A percentile compares a stretch with the other conserved stretches of the same genome.
These are phyloP conservation scores for Panurus biarmicus DNA, from an alignment of 2,113 vertebrate genomes.

Conservation along the genomic window DNA sequence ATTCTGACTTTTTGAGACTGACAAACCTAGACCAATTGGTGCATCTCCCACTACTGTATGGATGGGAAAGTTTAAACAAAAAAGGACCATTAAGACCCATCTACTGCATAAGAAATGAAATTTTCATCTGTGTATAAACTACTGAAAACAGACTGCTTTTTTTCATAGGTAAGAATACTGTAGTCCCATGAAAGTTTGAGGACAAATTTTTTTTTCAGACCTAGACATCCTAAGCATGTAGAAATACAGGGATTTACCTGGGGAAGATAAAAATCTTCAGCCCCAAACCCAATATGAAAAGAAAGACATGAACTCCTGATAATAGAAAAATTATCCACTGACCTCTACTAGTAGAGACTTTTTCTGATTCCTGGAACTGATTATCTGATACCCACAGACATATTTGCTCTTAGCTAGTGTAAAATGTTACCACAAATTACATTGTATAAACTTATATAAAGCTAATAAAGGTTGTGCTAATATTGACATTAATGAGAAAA, in stretches of 20 bases:
- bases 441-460: background rate
- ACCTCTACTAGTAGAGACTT: background rate
- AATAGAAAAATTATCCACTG: background rate
- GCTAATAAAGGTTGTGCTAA: background rate
- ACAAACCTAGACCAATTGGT: background rate
- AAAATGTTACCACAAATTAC: background rate
- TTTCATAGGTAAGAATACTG: background rate
- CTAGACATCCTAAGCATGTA: background rate
- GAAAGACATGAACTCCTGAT: background rate
- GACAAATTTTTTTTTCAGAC: background rate
- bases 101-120: background rate
- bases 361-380: background rate
- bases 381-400: background rate
- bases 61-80: background rate
- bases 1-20: background rate
- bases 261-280: background rate
- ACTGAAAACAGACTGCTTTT: background rate
- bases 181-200: background rate
- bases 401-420: background rate
- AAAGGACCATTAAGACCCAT: background rate
- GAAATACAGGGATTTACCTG: background rate
- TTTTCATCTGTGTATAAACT: background rate
- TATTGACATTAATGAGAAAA: constrained; percentile 10
- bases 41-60: background rate
- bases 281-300: background rate